These are phyloP conservation scores for Polypedilum pembai DNA, from an alignment of 1,140 invertebrate species.

Conservation along the genomic window DNA sequence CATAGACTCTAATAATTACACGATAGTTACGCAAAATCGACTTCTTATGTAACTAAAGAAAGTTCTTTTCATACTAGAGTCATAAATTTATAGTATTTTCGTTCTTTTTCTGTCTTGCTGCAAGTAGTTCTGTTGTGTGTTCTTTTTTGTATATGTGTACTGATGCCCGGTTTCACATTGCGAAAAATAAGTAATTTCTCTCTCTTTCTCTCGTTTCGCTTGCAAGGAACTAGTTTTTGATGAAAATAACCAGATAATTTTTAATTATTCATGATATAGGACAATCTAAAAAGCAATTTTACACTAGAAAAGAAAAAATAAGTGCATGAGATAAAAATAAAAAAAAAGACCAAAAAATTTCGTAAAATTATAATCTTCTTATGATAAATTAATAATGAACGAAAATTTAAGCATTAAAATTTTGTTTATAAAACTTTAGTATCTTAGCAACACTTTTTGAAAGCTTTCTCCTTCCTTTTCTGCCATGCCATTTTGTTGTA, in stretches of 20 bases:
- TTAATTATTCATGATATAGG: slow-evolving; percentile 26
- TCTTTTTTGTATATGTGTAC: not conserved
- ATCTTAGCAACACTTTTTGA: not conserved
- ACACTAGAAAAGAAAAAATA: no score
- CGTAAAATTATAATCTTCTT: no score
- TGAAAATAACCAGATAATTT: slow-evolving; percentile 8
- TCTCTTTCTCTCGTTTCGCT: not conserved
- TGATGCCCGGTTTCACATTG: slow-evolving; percentile 15
- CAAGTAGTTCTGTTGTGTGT: not conserved
- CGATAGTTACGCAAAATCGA: slow-evolving; percentile 24
- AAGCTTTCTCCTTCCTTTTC: not conserved
- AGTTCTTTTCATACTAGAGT: slow-evolving; percentile 21
- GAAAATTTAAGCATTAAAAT: not conserved
- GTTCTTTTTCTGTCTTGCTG: not conserved
- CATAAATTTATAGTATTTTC: slow-evolving; percentile 23
- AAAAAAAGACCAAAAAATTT: no score
- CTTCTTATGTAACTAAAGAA: slow-evolving; percentile 14
- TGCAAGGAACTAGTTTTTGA: not conserved
- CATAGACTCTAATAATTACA: not conserved
- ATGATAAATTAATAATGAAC: no score
- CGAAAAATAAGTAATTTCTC: not conserved
- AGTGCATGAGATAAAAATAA: no score
- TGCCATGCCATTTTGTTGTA: not conserved
- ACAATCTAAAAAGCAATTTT: not conserved
- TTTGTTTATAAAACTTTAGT: not conserved